These are phyloP conservation scores for Butastur rufipennis DNA, from an alignment of 2,113 vertebrate species.

Conservation along the genomic window DNA sequence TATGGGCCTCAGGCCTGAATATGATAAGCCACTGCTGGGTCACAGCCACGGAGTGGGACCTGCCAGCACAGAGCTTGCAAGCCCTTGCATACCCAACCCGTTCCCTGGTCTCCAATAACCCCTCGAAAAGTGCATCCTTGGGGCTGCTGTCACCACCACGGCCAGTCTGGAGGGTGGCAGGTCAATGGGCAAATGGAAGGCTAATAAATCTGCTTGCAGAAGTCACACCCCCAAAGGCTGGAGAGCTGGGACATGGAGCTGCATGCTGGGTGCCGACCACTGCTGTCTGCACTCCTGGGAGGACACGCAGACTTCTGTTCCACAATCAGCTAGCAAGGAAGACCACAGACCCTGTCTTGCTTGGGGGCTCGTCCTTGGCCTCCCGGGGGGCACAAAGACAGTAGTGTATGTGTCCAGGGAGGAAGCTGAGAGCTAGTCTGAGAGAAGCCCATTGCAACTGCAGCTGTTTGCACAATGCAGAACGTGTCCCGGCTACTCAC, in stretches of 20 bases:
- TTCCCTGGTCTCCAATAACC: neutral
- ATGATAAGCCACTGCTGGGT: neutral
- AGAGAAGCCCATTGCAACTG: neutral
- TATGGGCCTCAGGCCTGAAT: neutral
- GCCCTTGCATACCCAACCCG: neutral
- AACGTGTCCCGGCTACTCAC: neutral
- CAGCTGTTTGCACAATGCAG: neutral
- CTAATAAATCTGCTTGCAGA: neutral
- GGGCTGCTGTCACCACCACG: neutral
- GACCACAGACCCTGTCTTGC: neutral
- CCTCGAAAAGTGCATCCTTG: neutral
- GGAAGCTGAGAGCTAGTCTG: neutral
- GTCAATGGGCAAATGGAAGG: neutral
- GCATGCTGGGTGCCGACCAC: neutral
- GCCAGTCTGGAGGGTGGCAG: neutral
- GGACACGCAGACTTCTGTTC: neutral
- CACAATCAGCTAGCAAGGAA: neutral
- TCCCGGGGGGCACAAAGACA: neutral
- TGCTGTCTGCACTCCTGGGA: neutral
- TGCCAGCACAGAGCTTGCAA: neutral
- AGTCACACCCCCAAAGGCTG: neutral
- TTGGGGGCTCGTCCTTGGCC: neutral
- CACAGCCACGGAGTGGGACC: neutral
- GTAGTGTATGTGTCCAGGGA: neutral
- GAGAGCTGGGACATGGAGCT: neutral